phyloP scores from a whole-genome alignment of 2,888 invertebrate species.

The Ypsolopha scabrella region DNA sequence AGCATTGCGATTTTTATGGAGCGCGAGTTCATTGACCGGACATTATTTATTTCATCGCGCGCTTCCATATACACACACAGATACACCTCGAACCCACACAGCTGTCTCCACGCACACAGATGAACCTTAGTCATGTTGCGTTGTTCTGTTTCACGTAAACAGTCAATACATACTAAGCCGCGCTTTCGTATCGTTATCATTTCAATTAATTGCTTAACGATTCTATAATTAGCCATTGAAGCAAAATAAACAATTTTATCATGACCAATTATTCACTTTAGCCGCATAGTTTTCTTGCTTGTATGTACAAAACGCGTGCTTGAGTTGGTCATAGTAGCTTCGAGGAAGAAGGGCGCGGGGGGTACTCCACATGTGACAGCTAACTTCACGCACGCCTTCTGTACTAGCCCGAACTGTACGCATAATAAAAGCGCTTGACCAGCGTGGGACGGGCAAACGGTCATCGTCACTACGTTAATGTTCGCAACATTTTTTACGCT shows the following conservation, averaged over 20 bases:
- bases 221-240: constrained; percentile 7
- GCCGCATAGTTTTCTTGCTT: too few relatives aligned
- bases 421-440: too few relatives aligned
- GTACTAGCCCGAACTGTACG: too few relatives aligned
- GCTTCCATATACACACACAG: constrained; percentile 66
- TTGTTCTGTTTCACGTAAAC: constrained; percentile 51
- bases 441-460: too few relatives aligned
- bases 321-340: too few relatives aligned
- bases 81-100: constrained; percentile 17
- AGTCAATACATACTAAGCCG: constrained; percentile 11
- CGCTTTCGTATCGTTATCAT: background rate
- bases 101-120: constrained; percentile 31
- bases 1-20: constrained; percentile 69
- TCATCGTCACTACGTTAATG: too few relatives aligned
- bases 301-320: too few relatives aligned
- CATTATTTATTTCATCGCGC: constrained; percentile 71
- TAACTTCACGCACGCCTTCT: too few relatives aligned
- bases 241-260: constrained; percentile 2
- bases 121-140: constrained; percentile 37
- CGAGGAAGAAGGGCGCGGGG: too few relatives aligned
- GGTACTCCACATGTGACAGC: too few relatives aligned
- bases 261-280: too few relatives aligned
- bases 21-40: constrained; percentile 66
- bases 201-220: constrained; percentile 6
- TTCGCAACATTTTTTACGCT: too few relatives aligned